Conservation (phyloP, 2,797 vertebrate genomes). For the Pangasius krempfi region DNA sequence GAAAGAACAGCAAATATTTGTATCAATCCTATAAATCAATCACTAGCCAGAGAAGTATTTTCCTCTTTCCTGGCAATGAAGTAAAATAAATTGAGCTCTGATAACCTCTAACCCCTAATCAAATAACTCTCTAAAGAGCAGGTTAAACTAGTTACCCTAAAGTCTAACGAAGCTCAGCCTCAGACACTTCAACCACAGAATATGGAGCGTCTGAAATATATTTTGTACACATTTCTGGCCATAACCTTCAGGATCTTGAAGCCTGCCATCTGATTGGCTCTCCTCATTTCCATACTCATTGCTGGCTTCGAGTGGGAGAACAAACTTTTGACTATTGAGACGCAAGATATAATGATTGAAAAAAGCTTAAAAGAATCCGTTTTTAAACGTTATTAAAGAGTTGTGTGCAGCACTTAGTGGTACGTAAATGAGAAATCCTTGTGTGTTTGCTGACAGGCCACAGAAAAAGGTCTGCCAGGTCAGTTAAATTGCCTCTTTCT, state of each 20-base stretch:
- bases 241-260: neutral
- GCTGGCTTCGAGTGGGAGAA: no score
- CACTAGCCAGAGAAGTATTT: neutral
- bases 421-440: neutral
- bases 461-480: neutral
- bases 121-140: conserved; percentile 15
- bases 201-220: neutral
- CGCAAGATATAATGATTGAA: neutral
- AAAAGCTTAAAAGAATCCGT: neutral
- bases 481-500: neutral
- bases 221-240: neutral
- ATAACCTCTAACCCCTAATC: conserved; percentile 14
- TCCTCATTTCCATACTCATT: neutral
- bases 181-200: neutral
- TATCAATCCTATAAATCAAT: neutral
- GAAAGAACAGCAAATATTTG: neutral
- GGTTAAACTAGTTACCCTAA: neutral
- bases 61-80: neutral
- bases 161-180: neutral
- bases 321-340: neutral
- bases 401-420: neutral
- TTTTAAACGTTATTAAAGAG: neutral
- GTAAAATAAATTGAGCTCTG: neutral
- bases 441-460: neutral
- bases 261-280: neutral